Evolutionary conservation across 2,888 invertebrate species (phyloP).

Genomic region (Mystacides longicornis): DNA sequence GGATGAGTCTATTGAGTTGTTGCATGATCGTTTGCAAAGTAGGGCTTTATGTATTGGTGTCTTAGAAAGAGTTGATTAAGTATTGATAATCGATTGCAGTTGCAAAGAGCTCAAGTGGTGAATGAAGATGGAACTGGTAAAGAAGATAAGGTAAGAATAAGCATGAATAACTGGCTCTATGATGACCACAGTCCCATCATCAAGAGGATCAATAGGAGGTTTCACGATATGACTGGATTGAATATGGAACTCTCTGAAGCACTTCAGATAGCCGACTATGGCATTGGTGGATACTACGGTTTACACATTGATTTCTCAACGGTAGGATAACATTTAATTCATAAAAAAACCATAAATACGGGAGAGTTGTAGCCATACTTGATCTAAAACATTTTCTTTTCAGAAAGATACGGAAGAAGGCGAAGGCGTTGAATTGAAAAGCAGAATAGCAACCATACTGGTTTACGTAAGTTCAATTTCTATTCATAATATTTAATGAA

Average conservation of each 20-base stretch:
- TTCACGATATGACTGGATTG: conserved; percentile 80
- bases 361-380: no score
- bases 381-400: no score
- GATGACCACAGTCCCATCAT: conserved; percentile 72
- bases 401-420: no score
- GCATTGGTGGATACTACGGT: conserved; percentile 97
- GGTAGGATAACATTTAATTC: not conserved
- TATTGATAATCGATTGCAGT: conserved; percentile 47
- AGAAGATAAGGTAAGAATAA: conserved; percentile 87
- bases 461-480: conserved; percentile 2
- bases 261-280: conserved; percentile 96
- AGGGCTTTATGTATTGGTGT: no score
- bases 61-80: no score
- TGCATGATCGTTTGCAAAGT: no score
- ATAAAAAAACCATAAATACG: no score
- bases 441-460: not conserved
- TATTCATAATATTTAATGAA: no score
- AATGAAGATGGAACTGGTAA: conserved; percentile 73
- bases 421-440: no score
- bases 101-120: conserved; percentile 89
- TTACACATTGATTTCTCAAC: conserved; percentile 87
- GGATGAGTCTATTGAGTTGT: no score
- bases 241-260: conserved; percentile 76
- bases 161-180: conserved; percentile 94
- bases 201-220: conserved; percentile 65